Evolutionary conservation across 2,113 vertebrate genomes (phyloP).

Genomic region (Rhea pennata): DNA sequence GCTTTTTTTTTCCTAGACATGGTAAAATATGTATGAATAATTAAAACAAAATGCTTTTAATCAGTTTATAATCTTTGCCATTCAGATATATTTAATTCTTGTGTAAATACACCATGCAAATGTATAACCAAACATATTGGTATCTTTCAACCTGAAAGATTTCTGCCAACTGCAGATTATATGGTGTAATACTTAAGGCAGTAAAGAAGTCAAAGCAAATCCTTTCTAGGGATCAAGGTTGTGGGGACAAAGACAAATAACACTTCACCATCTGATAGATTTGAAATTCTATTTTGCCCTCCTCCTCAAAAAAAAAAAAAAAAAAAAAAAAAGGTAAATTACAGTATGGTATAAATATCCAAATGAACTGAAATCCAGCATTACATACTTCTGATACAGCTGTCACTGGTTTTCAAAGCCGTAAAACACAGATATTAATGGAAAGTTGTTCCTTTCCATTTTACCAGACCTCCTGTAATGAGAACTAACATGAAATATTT

Average conservation of each 20-base stretch:
- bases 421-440: background rate
- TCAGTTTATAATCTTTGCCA: background rate
- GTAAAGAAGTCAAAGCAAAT: constrained; percentile 20
- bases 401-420: background rate
- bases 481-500: background rate
- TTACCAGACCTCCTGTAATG: background rate
- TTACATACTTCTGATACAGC: rapidly evolving
- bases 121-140: background rate
- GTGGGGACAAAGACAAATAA: background rate
- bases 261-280: background rate
- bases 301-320: too few species aligned
- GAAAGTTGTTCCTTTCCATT: background rate
- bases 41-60: constrained; percentile 39
- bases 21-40: constrained; percentile 9
- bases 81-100: constrained; percentile 3
- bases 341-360: background rate
- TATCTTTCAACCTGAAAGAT: background rate
- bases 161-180: constrained; percentile 28
- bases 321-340: background rate
- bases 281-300: background rate
- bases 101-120: background rate
- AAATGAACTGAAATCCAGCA: background rate
- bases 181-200: background rate
- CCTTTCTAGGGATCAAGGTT: background rate
- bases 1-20: background rate